A percentile compares a stretch with the other conserved stretches of the same genome.
Conservation (phyloP, 2,888 invertebrate genomes). For the Helleia helle region DNA sequence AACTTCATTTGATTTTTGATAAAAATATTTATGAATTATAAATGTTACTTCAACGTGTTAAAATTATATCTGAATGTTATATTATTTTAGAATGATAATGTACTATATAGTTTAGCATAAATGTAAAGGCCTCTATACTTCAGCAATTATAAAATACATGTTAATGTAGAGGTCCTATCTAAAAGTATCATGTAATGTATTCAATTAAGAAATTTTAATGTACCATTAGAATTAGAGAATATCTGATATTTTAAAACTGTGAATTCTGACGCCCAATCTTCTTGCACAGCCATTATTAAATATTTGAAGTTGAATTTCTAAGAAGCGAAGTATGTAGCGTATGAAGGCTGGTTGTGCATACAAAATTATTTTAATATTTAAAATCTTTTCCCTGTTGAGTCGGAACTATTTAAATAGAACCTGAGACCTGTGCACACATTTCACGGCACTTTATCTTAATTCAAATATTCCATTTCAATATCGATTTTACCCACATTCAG, state of each 20-base stretch:
- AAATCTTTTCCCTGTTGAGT: conserved; percentile 2
- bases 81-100: background rate
- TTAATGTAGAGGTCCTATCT: conserved; percentile 1
- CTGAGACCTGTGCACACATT: background rate
- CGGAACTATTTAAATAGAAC: conserved; percentile 8
- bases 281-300: background rate
- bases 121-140: background rate
- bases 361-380: conserved; percentile 12
- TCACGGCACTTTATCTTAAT: background rate
- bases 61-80: too few species aligned
- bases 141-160: background rate
- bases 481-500: too few species aligned
- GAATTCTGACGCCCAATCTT: background rate
- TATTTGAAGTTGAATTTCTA: background rate
- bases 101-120: background rate
- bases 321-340: background rate
- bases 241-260: background rate
- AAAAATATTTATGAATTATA: too few species aligned
- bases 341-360: conserved; percentile 11
- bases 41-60: too few species aligned
- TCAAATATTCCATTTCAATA: too few species aligned
- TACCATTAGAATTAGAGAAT: background rate
- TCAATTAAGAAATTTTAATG: background rate
- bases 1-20: too few species aligned
- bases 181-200: background rate